A percentile compares a stretch with the other conserved stretches of the same genome.
phyloP scores from a whole-genome alignment of 2,888 invertebrate species.

The Chouioia cunea region DNA sequence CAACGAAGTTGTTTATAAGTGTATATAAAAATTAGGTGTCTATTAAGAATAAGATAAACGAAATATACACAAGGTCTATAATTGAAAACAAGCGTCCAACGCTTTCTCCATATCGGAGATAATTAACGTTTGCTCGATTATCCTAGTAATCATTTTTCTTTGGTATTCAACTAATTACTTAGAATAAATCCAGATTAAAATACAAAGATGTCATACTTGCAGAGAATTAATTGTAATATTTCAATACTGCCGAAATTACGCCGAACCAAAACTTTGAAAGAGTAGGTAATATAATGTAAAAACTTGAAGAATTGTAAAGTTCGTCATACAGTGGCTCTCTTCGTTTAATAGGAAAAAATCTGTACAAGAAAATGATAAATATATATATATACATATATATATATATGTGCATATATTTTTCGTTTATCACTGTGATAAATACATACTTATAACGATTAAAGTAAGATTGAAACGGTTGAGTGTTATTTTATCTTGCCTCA shows the following conservation, averaged over 20 bases:
- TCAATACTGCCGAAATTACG: constrained; percentile 27
- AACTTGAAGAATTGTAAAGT: constrained; percentile 52
- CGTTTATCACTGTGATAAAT: constrained; percentile 66
- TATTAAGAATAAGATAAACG: constrained; percentile 37
- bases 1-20: constrained; percentile 51
- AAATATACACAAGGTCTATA: constrained; percentile 37
- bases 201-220: constrained; percentile 31
- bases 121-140: constrained; percentile 31
- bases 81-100: constrained; percentile 45
- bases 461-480: constrained; percentile 61
- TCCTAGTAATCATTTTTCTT: constrained; percentile 15
- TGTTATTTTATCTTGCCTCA: constrained; percentile 63
- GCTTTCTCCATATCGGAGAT: constrained; percentile 49
- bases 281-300: constrained; percentile 46
- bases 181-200: constrained; percentile 3
- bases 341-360: constrained; percentile 55
- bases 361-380: constrained; percentile 59
- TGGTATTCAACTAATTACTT: no score
- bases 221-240: constrained; percentile 32
- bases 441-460: constrained; percentile 63
- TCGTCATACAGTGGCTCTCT: constrained; percentile 53
- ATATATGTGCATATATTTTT: constrained; percentile 61
- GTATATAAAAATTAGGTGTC: constrained; percentile 48
- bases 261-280: constrained; percentile 10
- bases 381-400: no score